A percentile compares a stretch with the other conserved stretches of the same genome.
Conservation (phyloP, 2,888 invertebrate species). For the Anagyrus pseudococci region DNA sequence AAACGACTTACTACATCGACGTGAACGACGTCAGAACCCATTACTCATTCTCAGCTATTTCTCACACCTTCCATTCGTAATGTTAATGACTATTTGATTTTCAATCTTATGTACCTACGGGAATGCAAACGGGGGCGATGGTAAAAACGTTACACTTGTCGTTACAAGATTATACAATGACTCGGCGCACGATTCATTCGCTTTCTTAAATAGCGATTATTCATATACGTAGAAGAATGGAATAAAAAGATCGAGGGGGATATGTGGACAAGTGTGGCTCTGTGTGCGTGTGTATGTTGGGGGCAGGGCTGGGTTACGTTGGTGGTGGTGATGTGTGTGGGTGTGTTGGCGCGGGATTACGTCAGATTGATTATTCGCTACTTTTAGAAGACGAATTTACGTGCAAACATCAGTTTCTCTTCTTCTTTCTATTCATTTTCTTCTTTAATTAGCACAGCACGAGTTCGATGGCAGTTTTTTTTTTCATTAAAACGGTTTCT, state of each 20-base stretch:
- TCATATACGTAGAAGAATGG: conserved; percentile 34
- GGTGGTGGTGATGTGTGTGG: background rate
- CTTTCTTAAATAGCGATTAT: conserved; percentile 21
- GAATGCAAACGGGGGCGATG: conserved; percentile 22
- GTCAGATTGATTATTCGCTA: conserved; percentile 16
- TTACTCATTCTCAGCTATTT: no score
- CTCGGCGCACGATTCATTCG: conserved; percentile 3
- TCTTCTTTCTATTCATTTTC: background rate
- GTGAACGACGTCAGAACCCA: no score
- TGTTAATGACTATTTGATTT: background rate
- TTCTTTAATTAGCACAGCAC: conserved; percentile 1
- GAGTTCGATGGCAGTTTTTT: conserved; percentile 19
- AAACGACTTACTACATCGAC: no score
- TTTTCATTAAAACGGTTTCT: background rate
- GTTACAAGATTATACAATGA: conserved; percentile 29
- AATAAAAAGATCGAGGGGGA: no score
- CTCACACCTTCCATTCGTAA: background rate
- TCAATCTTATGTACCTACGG: conserved; percentile 24
- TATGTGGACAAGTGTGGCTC: background rate
- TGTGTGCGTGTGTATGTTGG: background rate
- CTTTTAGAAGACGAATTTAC: conserved; percentile 6
- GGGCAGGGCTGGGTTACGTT: background rate
- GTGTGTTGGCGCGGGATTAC: background rate
- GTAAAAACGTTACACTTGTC: conserved; percentile 41
- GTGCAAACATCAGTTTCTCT: background rate